Base-by-base conservation (phyloP, 1,140 invertebrate genomes). In the Venturia canescens region DNA sequence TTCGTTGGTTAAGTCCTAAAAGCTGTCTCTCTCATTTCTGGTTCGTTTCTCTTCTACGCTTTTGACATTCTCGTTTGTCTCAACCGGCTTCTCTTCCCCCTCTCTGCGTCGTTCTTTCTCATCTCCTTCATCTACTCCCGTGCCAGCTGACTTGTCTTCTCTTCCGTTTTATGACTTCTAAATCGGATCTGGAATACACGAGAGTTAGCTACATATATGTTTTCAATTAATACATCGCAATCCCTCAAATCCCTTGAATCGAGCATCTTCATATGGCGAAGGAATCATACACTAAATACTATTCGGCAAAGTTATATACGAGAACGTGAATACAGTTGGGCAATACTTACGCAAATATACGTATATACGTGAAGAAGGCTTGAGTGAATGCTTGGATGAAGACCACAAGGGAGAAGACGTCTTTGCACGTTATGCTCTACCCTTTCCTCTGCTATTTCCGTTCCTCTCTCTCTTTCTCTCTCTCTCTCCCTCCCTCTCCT, bases 1-100 rank as follows among this genome's bases (percentile, higher is more conserved):
- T 63, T 63, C 27, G 23, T 63, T 63, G 60, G 23, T 63, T 63
- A 63, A 63, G 60, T 23, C 23, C 60, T 27, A 26, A 63, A 63
- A 63, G 60, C 60, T 63, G 60, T 63, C 60, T 63, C 15, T 63
- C 60, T 63, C 60, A 63, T 63, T 63, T 63, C 60, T 26, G 60
- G 3, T 63, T 26, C 23, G 21, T 63, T 63, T 63, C 60, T 23
- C 60, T 27, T 11, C 1, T 63, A 26, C 23, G 3, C 23, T 1
- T 63, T 23, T 23, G 23, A 63, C 60, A 63, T 63, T 63, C 60
- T 63, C 60, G 60, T 63, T 44, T 44, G 5, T 44, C 5, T 13
- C 38, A 44, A 44, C 34, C 34, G 3, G 38, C 38, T 26, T 6
- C 23, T 63, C 23, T 3, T 23, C 9, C n/a, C 27, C 23, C 57